Evolutionary conservation across 2,113 vertebrate genomes (phyloP).

Genomic region (Aramus guarauna): DNA sequence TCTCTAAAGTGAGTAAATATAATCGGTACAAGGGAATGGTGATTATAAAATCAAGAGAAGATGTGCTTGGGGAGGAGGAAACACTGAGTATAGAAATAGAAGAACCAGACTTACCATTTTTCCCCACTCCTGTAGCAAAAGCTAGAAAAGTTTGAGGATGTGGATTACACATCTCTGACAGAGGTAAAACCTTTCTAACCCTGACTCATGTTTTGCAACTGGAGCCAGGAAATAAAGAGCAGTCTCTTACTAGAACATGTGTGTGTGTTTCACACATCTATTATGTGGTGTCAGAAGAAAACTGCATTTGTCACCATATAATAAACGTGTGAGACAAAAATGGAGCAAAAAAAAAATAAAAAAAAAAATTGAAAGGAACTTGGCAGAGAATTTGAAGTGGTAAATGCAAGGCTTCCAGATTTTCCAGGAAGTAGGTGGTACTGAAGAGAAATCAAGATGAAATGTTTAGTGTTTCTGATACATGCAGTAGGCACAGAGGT

Average conservation of each 20-base stretch:
- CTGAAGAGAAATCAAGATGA: neutral
- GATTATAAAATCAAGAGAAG: neutral
- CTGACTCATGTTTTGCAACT: slow-evolving; percentile 46
- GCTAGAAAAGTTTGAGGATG: neutral
- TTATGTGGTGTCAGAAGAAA: slow-evolving; percentile 61
- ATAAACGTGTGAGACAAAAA: slow-evolving; percentile 67
- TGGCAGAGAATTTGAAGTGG: slow-evolving; percentile 45
- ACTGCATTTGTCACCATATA: slow-evolving; percentile 56
- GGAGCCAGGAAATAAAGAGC: slow-evolving; percentile 51
- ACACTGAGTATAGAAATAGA: neutral
- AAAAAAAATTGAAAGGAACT: neutral
- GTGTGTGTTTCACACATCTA: slow-evolving; percentile 56
- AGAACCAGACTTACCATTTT: neutral
- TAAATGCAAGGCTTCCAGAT: slow-evolving; percentile 24
- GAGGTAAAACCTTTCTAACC: slow-evolving; percentile 26
- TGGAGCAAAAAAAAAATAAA: neutral
- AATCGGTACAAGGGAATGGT: neutral
- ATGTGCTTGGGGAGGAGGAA: neutral
- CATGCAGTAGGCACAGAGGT: neutral
- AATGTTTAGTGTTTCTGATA: slow-evolving; percentile 14
- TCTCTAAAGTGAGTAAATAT: neutral
- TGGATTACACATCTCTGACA: neutral
- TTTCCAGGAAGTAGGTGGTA: slow-evolving; percentile 39
- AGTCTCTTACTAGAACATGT: slow-evolving; percentile 32
- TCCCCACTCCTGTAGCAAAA: neutral